Conservation (phyloP, 2,113 vertebrate species). For the Erpornis zantholeuca region DNA sequence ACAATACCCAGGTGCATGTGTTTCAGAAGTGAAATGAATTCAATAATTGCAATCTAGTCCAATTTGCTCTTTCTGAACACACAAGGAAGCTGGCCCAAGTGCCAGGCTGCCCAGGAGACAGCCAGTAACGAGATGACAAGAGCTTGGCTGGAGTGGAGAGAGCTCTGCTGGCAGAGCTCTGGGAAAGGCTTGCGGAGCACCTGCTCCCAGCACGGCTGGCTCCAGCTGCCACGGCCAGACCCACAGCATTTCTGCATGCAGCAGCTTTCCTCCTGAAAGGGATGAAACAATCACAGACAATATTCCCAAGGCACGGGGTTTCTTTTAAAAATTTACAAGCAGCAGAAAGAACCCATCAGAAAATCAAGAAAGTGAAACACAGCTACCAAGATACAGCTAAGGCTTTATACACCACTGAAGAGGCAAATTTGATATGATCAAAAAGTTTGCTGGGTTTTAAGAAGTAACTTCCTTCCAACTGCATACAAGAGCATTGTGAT, state of each 20-base stretch:
- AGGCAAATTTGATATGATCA: background rate
- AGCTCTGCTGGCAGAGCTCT: background rate
- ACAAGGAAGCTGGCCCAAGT: background rate
- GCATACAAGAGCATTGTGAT: background rate
- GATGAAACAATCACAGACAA: background rate
- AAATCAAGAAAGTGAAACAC: background rate
- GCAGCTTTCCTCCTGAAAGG: background rate
- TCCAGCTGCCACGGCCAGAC: background rate
- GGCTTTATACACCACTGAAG: background rate
- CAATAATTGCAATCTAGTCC: background rate
- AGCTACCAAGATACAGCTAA: background rate
- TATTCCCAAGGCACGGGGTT: background rate
- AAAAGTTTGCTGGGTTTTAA: background rate
- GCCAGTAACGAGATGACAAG: background rate
- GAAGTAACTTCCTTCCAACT: background rate
- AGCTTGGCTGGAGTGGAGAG: background rate
- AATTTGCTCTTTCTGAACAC: background rate
- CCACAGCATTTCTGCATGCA: background rate
- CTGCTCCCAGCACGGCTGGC: constrained; percentile 2
- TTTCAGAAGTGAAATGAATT: background rate
- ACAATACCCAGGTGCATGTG: background rate
- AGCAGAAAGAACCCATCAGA: background rate
- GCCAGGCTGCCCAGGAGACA: background rate
- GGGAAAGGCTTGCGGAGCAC: background rate
- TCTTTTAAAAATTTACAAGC: background rate